phyloP scores from a whole-genome alignment of 2,797 vertebrate genomes.

The Furcifer pardalis region DNA sequence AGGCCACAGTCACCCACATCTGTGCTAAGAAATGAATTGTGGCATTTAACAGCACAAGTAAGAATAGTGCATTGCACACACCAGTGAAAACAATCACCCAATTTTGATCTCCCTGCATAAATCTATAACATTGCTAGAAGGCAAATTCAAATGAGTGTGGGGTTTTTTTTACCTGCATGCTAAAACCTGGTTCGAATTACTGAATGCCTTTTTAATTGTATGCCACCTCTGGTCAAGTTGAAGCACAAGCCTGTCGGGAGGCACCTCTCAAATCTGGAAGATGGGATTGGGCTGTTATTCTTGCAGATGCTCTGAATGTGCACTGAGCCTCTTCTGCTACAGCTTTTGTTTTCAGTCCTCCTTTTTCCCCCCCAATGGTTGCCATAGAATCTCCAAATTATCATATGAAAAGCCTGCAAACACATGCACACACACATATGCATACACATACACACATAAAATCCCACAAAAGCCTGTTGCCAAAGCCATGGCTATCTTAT shows the following conservation, averaged over 20 bases:
- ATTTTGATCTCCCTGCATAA: neutral
- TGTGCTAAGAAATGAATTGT: too few species aligned
- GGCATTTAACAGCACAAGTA: too few species aligned
- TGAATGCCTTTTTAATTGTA: slow-evolving; percentile 59
- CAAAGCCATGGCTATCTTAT: slow-evolving; percentile 67
- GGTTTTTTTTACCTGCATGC: too few species aligned
- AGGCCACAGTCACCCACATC: too few species aligned
- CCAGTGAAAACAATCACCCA: neutral
- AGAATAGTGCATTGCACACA: too few species aligned
- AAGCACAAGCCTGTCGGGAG: slow-evolving; percentile 69
- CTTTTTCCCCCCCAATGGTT: slow-evolving; percentile 73
- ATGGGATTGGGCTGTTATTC: slow-evolving; percentile 62
- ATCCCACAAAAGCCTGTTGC: slow-evolving; percentile 73
- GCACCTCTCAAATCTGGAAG: slow-evolving; percentile 75
- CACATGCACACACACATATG: slow-evolving; percentile 53
- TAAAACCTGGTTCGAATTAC: neutral
- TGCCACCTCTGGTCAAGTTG: slow-evolving; percentile 54
- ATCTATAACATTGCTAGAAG: neutral
- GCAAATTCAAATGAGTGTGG: neutral
- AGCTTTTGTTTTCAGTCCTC: slow-evolving; percentile 78
- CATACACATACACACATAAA: slow-evolving; percentile 54
- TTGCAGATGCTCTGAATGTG: slow-evolving; percentile 68
- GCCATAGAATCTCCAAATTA: slow-evolving; percentile 81
- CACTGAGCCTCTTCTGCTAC: slow-evolving; percentile 71
- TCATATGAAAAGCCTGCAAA: slow-evolving; percentile 80